Evolutionary conservation across 2,797 vertebrate species (phyloP).

Genomic region (Phrynocephalus vlangalii): DNA sequence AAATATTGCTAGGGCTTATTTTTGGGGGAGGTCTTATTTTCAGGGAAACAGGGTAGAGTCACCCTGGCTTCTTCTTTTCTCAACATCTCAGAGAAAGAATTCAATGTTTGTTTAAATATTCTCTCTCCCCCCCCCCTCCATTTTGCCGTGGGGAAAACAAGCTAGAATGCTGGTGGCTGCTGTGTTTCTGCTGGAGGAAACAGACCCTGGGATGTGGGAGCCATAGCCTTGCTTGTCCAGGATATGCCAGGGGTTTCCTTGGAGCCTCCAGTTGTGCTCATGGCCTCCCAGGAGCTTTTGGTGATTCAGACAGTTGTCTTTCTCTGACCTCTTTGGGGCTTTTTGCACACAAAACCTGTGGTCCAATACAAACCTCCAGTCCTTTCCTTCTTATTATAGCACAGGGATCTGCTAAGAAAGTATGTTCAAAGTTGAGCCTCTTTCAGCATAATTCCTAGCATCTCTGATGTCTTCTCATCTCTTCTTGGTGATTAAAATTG

Average conservation of each 20-base stretch:
- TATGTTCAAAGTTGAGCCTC: background rate
- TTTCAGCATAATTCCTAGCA: background rate
- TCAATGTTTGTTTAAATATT: background rate
- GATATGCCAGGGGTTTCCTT: background rate
- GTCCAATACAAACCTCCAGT: background rate
- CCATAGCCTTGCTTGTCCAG: background rate
- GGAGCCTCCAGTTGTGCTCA: background rate
- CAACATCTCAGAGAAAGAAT: background rate
- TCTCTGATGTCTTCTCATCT: background rate
- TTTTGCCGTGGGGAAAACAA: background rate
- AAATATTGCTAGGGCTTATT: too few species aligned
- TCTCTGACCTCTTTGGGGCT: background rate
- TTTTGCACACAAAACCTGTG: background rate
- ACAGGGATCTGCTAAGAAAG: background rate
- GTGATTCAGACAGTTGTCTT: background rate
- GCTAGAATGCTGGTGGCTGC: background rate
- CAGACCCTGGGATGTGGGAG: background rate
- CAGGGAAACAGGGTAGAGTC: too few species aligned
- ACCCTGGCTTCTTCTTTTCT: background rate
- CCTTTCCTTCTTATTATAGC: background rate
- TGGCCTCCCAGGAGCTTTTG: background rate
- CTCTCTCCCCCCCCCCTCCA: background rate
- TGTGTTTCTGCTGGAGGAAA: background rate
- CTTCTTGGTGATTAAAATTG: background rate
- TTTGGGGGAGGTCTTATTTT: too few species aligned